Percentiles rank a stretch among this genome's conserved stretches.
phyloP scores from a whole-genome alignment of 2,888 invertebrate species.

The Platypus cylindrus region DNA sequence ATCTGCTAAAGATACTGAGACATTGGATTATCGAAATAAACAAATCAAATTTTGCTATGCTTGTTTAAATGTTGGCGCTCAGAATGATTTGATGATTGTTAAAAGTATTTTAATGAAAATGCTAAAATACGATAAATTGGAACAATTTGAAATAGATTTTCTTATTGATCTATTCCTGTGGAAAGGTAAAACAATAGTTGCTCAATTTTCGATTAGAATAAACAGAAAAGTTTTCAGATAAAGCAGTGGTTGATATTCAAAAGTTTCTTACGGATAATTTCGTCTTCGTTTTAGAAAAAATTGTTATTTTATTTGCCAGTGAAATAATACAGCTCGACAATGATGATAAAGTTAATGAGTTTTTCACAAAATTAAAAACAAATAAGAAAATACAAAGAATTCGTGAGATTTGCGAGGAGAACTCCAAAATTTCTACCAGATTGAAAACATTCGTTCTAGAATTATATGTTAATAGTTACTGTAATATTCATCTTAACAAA shows the following conservation, averaged over 20 bases:
- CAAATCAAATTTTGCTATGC: slow-evolving; percentile 17
- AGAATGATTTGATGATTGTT: slow-evolving; percentile 8
- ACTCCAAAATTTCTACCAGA: slow-evolving; percentile 12
- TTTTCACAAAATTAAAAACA: slow-evolving; percentile 13
- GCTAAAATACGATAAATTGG: slow-evolving; percentile 9
- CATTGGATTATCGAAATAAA: slow-evolving; percentile 9
- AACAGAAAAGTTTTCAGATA: slow-evolving; percentile 7
- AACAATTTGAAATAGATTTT: slow-evolving; percentile 15
- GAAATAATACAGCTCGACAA: slow-evolving; percentile 10
- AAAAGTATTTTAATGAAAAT: slow-evolving; percentile 12
- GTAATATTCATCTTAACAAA: slow-evolving; percentile 17
- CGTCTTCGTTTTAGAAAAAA: slow-evolving; percentile 16
- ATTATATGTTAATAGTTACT: slow-evolving; percentile 17
- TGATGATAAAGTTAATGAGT: slow-evolving; percentile 10
- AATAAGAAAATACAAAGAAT: slow-evolving; percentile 12
- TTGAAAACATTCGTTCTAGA: slow-evolving; percentile 16
- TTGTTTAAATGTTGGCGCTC: slow-evolving; percentile 8
- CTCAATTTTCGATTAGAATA: neutral
- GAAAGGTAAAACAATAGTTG: neutral
- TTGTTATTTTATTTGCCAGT: slow-evolving; percentile 12
- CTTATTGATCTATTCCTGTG: slow-evolving; percentile 7
- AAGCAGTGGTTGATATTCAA: slow-evolving; percentile 1
- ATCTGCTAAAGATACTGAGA: neutral
- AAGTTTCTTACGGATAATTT: slow-evolving; percentile 9
- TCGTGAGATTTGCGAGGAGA: slow-evolving; percentile 11